Evolutionary conservation across 2,888 invertebrate species (phyloP).

Genomic region (Dryomyza anilis): DNA sequence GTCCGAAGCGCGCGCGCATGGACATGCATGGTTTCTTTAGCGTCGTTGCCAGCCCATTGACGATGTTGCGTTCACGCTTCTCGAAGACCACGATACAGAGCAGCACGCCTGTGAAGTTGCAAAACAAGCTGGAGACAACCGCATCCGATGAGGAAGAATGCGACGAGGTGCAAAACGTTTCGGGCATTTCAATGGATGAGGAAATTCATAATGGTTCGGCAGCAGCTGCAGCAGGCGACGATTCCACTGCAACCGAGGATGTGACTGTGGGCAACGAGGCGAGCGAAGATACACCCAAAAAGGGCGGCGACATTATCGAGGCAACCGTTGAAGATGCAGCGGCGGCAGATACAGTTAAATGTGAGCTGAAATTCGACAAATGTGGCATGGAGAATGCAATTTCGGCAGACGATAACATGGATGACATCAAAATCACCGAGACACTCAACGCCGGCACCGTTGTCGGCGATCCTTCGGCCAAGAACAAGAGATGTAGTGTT

Average conservation of each 20-base stretch:
- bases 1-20: constrained; percentile 54
- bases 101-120: constrained; percentile 48
- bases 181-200: constrained; percentile 49
- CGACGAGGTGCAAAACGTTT: constrained; percentile 52
- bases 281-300: constrained; percentile 37
- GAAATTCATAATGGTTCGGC: constrained; percentile 34
- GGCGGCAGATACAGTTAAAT: constrained; percentile 2
- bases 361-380: constrained; percentile 19
- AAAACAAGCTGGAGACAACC: constrained; percentile 32
- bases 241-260: constrained; percentile 37
- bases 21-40: constrained; percentile 51
- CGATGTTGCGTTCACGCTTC: constrained; percentile 53
- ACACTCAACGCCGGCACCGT: constrained; percentile 37
- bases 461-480: constrained; percentile 33
- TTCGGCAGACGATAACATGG: constrained; percentile 26
- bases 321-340: constrained; percentile 16
- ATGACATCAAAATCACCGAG: constrained; percentile 35
- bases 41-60: constrained; percentile 53
- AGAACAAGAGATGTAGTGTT: constrained; percentile 40
- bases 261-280: constrained; percentile 42
- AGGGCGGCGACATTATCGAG: constrained; percentile 26
- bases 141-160: constrained; percentile 40
- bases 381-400: constrained; percentile 3
- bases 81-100: constrained; percentile 50
- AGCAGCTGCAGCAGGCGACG: constrained; percentile 10